Percentiles rank a stretch among this genome's conserved stretches.
Evolutionary conservation across 2,113 vertebrate species (phyloP).

Genomic region (Lamprologus ornatipinnis): DNA sequence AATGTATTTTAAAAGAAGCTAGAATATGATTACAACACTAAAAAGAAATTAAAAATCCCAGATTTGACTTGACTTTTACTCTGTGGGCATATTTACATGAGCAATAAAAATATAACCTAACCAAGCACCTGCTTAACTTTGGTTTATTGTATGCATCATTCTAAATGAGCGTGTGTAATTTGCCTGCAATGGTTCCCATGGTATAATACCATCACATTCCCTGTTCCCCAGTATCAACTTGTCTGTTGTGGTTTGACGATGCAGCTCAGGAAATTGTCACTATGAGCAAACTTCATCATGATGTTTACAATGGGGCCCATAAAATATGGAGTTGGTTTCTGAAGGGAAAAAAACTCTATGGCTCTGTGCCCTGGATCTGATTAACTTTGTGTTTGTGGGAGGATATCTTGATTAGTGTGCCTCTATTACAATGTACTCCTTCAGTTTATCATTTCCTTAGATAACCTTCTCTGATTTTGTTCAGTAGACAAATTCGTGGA

Average conservation of each 20-base stretch:
- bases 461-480: neutral
- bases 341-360: neutral
- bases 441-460: neutral
- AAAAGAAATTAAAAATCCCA: neutral
- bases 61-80: neutral
- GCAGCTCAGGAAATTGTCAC: conserved; percentile 43
- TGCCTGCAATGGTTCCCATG: conserved; percentile 16
- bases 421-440: neutral
- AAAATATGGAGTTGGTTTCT: conserved; percentile 48
- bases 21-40: neutral
- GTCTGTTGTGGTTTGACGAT: conserved; percentile 1
- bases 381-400: conserved; percentile 41
- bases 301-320: conserved; percentile 28
- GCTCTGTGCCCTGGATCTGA: conserved; percentile 18
- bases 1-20: neutral
- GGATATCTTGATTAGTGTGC: neutral
- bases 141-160: neutral
- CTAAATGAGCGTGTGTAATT: neutral
- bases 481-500: neutral
- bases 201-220: conserved; percentile 10
- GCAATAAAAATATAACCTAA: neutral
- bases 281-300: conserved; percentile 4
- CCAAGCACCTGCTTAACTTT: neutral
- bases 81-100: neutral
- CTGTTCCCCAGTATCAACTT: conserved; percentile 37